Evolutionary conservation across 2,888 invertebrate genomes (phyloP).

Genomic region (Bombylius major): DNA sequence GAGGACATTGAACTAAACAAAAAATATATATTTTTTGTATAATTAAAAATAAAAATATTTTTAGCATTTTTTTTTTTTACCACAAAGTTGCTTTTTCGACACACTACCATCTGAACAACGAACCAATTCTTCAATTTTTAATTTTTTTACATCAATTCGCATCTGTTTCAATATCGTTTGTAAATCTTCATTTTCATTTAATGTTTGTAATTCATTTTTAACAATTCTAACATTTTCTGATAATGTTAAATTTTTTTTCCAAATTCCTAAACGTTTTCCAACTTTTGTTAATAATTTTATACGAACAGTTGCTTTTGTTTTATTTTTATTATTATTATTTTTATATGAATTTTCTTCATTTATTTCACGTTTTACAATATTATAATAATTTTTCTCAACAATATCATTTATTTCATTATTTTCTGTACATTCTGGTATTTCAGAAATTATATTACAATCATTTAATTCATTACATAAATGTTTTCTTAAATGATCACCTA

Average conservation of each 20-base stretch:
- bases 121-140: constrained; percentile 21
- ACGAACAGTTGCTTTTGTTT: constrained; percentile 10
- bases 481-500: constrained; percentile 14
- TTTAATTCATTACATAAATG: constrained; percentile 17
- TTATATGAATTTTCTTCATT: neutral
- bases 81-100: constrained; percentile 41
- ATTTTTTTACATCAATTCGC: constrained; percentile 17
- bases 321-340: neutral
- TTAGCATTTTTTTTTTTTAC: constrained; percentile 33
- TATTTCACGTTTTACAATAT: constrained; percentile 14
- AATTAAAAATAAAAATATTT: neutral
- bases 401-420: constrained; percentile 6
- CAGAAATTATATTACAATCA: constrained; percentile 18
- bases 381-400: constrained; percentile 13
- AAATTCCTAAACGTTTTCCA: constrained; percentile 19
- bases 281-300: constrained; percentile 19
- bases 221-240: constrained; percentile 19
- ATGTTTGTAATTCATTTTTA: constrained; percentile 15
- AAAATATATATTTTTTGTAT: neutral
- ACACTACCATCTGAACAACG: constrained; percentile 43
- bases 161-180: constrained; percentile 15
- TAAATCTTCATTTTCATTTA: constrained; percentile 16
- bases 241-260: constrained; percentile 26
- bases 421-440: constrained; percentile 16
- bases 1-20: constrained; percentile 47